phyloP scores from a whole-genome alignment of 2,888 invertebrate species.

The Ceraclea dissimilis region DNA sequence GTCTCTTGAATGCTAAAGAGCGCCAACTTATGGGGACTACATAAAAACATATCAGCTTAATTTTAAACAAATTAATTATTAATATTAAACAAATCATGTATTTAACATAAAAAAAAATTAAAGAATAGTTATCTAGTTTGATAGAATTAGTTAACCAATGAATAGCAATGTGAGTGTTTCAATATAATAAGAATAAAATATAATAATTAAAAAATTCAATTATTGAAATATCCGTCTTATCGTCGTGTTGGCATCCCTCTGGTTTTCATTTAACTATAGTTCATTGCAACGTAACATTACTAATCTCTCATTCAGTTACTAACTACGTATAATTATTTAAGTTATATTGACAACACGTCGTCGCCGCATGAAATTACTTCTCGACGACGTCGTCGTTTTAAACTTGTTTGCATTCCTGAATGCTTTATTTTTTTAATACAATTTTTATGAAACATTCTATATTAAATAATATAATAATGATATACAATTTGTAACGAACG shows the following conservation, averaged over 20 bases:
- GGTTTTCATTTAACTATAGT: too few species aligned
- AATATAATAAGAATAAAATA: not conserved
- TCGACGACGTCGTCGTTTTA: not conserved
- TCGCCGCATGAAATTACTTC: too few species aligned
- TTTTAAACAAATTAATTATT: constrained; percentile 42
- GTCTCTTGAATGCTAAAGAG: constrained; percentile 47
- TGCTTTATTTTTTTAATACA: constrained; percentile 11
- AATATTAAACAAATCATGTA: constrained; percentile 45
- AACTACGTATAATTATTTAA: too few species aligned
- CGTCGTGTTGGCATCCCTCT: too few species aligned
- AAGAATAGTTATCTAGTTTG: constrained; percentile 17
- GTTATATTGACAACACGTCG: too few species aligned
- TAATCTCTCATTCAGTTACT: too few species aligned
- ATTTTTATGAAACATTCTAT: not conserved
- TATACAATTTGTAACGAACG: not conserved
- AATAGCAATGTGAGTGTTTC: constrained; percentile 18
- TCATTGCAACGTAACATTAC: too few species aligned
- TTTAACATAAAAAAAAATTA: constrained; percentile 28
- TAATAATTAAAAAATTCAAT: too few species aligned
- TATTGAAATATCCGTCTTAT: too few species aligned
- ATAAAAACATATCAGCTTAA: constrained; percentile 67
- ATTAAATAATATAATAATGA: not conserved
- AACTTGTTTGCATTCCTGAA: constrained; percentile 4
- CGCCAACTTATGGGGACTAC: constrained; percentile 54
- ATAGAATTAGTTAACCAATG: constrained; percentile 26